phyloP scores from a whole-genome alignment of 2,113 vertebrate genomes.

The Sigmodon hispidus region DNA sequence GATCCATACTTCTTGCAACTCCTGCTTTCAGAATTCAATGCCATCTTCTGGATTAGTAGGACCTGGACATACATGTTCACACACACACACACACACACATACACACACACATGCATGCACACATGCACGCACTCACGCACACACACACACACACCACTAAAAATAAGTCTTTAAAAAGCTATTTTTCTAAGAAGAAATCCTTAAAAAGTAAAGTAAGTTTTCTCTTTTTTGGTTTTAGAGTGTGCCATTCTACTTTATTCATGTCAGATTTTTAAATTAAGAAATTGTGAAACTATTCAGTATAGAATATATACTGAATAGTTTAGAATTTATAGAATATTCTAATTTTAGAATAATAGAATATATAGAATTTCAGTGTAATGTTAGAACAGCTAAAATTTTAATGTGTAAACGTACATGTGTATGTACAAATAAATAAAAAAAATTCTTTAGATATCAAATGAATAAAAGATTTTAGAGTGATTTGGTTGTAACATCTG shows the following conservation, averaged over 20 bases:
- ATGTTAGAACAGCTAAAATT: neutral
- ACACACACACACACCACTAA: too few relatives aligned
- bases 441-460: neutral
- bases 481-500: too few relatives aligned
- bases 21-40: neutral
- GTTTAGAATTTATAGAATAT: too few relatives aligned
- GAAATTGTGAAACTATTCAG: too few relatives aligned
- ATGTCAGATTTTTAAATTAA: neutral
- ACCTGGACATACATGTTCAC: neutral
- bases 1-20: neutral
- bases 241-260: neutral
- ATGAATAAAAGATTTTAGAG: neutral
- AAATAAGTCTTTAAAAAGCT: neutral
- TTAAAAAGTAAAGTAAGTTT: neutral
- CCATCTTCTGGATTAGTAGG: too few relatives aligned
- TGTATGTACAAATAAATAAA: neutral
- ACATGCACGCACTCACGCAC: too few relatives aligned
- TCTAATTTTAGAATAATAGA: too few relatives aligned
- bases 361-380: too few relatives aligned
- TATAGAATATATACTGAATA: too few relatives aligned
- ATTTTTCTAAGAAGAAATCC: neutral
- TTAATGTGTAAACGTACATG: neutral
- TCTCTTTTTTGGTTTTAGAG: neutral
- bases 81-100: neutral
- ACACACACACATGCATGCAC: neutral